Conservation (phyloP, 2,113 vertebrate species). For the Agapornis roseicollis region DNA sequence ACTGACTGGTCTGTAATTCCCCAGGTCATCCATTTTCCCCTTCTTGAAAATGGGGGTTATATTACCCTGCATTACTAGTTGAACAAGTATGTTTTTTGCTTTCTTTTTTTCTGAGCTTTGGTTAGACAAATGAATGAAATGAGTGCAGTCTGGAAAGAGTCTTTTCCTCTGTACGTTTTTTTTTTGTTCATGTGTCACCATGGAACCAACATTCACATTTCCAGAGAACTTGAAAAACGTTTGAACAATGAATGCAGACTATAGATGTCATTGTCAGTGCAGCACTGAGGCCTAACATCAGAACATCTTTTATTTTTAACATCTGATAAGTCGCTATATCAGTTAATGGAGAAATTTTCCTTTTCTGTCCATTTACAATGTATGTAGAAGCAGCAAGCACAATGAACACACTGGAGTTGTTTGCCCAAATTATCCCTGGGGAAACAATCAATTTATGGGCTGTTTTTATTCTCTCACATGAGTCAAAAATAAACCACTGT, state of each 20-base stretch:
- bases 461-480: not conserved
- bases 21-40: no score
- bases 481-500: not conserved
- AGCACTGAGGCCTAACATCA: not conserved
- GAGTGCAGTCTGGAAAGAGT: not conserved
- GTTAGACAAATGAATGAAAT: conserved; percentile 14
- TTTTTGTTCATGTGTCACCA: not conserved
- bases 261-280: not conserved
- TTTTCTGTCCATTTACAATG: not conserved
- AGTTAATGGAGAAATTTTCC: not conserved
- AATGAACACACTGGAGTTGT: not conserved
- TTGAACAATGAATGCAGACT: not conserved
- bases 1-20: no score
- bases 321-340: not conserved
- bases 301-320: not conserved
- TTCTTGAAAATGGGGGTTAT: no score
- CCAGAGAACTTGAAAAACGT: not conserved
- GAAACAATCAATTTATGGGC: not conserved
- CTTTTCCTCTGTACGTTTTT: not conserved
- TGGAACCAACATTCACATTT: not conserved
- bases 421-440: not conserved
- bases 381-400: not conserved
- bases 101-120: conserved; percentile 18
- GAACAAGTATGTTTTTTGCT: not conserved
- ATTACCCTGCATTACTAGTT: not conserved